Evolutionary conservation across 2,797 vertebrate species (phyloP).

Genomic region (Passerculus sandwichensis): DNA sequence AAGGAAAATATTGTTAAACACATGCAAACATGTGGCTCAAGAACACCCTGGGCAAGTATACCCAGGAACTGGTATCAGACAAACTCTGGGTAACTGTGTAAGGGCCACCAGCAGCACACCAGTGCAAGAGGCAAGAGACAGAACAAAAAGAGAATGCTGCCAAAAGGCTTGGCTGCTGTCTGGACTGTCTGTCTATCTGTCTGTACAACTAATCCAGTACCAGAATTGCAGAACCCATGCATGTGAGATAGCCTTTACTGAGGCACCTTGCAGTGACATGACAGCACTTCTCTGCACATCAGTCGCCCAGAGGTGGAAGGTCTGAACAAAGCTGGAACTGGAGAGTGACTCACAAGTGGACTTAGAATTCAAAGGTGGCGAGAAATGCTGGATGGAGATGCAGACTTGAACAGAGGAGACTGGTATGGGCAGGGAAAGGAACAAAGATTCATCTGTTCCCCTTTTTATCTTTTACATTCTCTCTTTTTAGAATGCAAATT

Average conservation of each 20-base stretch:
- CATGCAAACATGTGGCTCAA: background rate
- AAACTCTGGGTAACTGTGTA: background rate
- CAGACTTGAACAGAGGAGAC: background rate
- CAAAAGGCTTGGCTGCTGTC: background rate
- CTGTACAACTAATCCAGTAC: fast-evolving
- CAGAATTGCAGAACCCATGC: background rate
- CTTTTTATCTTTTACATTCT: background rate
- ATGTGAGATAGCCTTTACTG: background rate
- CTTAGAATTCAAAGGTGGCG: background rate
- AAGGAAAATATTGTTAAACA: background rate
- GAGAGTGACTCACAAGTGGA: background rate
- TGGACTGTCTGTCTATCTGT: background rate
- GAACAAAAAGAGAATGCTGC: background rate
- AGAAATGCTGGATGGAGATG: background rate
- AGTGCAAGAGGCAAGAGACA: background rate
- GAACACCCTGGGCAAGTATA: background rate
- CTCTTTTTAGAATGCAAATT: conserved; percentile 7
- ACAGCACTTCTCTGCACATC: background rate
- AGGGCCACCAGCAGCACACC: background rate
- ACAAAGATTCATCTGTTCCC: background rate
- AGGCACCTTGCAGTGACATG: background rate
- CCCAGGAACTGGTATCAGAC: background rate
- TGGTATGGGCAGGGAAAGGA: background rate
- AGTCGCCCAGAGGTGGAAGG: background rate
- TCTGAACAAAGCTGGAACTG: background rate